phyloP scores from a whole-genome alignment of 2,113 vertebrate species.

The Paratilapia polleni region DNA sequence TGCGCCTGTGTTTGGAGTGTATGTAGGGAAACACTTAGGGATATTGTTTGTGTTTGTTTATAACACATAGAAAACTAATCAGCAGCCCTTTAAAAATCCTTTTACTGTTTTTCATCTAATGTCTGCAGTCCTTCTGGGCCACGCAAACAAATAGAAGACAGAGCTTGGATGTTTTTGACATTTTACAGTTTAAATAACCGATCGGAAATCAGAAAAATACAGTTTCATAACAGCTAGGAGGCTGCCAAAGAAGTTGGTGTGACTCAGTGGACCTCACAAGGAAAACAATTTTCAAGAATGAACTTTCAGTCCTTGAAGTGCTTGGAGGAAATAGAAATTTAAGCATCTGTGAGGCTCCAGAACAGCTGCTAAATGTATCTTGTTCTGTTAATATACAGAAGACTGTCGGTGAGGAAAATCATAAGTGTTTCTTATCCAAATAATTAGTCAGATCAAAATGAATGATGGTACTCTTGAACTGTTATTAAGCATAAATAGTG shows the following conservation, averaged over 20 bases:
- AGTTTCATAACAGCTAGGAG: not conserved
- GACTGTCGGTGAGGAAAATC: not conserved
- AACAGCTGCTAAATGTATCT: not conserved
- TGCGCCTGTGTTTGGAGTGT: not conserved
- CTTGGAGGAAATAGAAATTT: not conserved
- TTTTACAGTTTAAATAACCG: not conserved
- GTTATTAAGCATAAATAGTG: not conserved
- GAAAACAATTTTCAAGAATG: not conserved
- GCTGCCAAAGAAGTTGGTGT: not conserved
- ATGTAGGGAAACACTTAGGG: not conserved
- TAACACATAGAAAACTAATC: not conserved
- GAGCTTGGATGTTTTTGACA: not conserved
- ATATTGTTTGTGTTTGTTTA: not conserved
- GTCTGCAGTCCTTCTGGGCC: not conserved
- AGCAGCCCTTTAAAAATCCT: not conserved
- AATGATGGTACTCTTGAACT: not conserved
- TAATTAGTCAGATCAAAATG: not conserved
- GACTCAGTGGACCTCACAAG: conserved; percentile 1
- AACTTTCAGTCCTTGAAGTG: not conserved
- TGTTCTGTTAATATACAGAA: not conserved
- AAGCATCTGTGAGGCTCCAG: not conserved
- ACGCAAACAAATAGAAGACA: not conserved
- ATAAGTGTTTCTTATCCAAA: not conserved
- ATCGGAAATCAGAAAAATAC: not conserved
- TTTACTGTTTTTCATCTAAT: not conserved